phyloP scores from a whole-genome alignment of 2,113 vertebrate species.

The Mesoclemmys tuberculata region DNA sequence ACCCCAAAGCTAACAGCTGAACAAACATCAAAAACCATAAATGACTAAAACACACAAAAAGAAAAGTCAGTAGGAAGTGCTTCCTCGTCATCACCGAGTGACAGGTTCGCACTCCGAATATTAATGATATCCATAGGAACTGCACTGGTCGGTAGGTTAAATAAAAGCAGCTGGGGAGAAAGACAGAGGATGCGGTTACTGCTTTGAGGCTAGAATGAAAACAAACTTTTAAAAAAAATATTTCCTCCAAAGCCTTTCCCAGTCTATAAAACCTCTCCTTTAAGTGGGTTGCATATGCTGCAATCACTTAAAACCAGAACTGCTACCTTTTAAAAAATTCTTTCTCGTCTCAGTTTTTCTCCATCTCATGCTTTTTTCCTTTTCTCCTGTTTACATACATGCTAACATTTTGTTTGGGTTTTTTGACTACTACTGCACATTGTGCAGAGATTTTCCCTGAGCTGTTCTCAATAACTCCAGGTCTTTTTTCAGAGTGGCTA shows the following conservation, averaged over 20 bases:
- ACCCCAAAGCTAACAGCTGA: conserved; percentile 35
- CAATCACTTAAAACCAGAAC: neutral
- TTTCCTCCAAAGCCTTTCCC: conserved; percentile 52
- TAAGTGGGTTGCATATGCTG: neutral
- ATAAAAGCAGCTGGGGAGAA: conserved; percentile 45
- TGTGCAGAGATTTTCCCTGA: neutral
- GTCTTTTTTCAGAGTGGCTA: neutral
- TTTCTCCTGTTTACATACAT: neutral
- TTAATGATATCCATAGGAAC: neutral
- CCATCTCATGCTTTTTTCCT: neutral
- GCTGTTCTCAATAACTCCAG: neutral
- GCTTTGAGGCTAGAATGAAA: conserved; percentile 29
- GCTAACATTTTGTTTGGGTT: neutral
- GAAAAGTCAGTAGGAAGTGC: conserved; percentile 60
- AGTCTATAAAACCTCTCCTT: neutral
- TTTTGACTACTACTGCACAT: neutral
- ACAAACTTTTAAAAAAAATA: neutral
- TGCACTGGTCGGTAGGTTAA: neutral
- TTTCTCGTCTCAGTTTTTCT: neutral
- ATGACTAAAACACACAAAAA: conserved; percentile 33
- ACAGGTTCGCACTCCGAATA: conserved; percentile 26
- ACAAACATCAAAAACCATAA: conserved; percentile 49
- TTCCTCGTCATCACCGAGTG: conserved; percentile 46
- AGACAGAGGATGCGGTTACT: conserved; percentile 71
- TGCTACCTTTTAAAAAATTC: neutral